phyloP scores from a whole-genome alignment of 1,140 invertebrate genomes.

The Zaprionus ghesquierei region DNA sequence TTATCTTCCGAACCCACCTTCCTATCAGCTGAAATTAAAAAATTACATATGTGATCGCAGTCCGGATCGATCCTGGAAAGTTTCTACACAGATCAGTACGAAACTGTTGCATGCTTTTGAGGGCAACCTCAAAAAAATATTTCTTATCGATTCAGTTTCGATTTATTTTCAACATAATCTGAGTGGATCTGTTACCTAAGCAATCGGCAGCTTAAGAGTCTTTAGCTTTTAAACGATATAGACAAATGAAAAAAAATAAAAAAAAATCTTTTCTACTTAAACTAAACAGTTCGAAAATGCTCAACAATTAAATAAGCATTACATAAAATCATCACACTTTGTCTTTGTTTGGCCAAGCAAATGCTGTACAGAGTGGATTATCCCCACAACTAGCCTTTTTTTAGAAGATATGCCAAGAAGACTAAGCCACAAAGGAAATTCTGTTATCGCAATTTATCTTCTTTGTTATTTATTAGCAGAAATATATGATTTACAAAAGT shows the following conservation, averaged over 20 bases:
- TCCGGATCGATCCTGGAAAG: not conserved
- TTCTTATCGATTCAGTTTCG: not conserved
- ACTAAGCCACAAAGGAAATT: not conserved
- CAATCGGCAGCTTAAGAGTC: not conserved
- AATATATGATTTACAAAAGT: not conserved
- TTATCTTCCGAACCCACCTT: not conserved
- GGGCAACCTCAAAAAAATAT: not conserved
- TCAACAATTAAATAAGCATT: not conserved
- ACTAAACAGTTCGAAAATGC: not conserved
- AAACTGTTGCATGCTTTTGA: constrained; percentile 36
- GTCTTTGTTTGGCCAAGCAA: not conserved
- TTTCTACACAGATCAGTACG: not conserved
- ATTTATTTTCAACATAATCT: not conserved
- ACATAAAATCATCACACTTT: not conserved
- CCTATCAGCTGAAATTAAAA: not conserved
- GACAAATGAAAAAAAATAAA: no score
- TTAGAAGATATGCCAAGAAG: not conserved
- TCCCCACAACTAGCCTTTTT: not conserved
- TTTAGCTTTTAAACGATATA: not conserved
- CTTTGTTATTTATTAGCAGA: constrained; percentile 13
- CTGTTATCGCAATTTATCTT: not conserved
- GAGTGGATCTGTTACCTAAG: not conserved
- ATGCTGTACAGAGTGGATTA: not conserved
- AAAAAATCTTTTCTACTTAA: not conserved
- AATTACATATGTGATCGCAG: not conserved